Evolutionary conservation across 2,113 vertebrate genomes (phyloP).

Genomic region (Microtus richardsoni): DNA sequence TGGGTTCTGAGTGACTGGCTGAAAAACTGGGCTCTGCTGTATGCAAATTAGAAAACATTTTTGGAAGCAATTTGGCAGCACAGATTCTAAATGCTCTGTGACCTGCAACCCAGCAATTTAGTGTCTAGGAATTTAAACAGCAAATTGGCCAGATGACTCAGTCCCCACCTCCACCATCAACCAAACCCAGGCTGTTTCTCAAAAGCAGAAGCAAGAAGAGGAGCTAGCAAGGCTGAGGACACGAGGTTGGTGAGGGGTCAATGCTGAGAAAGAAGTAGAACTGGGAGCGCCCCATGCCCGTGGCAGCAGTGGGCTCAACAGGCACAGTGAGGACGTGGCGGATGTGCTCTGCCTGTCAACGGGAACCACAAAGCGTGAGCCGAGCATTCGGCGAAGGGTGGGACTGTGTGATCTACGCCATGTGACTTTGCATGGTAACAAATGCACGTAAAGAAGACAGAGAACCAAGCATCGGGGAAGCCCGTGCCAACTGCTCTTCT

Average conservation of each 20-base stretch:
- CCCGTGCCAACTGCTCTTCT: not conserved
- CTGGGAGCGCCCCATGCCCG: too few species aligned
- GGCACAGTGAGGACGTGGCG: not conserved
- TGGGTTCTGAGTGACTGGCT: not conserved
- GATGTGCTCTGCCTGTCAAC: not conserved
- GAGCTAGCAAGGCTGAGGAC: not conserved
- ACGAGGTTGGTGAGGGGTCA: not conserved
- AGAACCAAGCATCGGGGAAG: not conserved
- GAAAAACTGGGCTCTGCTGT: not conserved
- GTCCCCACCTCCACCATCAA: not conserved
- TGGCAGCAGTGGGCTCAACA: not conserved
- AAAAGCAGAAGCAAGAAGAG: not conserved
- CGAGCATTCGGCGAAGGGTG: rapidly evolving
- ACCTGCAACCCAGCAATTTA: not conserved
- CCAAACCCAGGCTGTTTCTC: not conserved
- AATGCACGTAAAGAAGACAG: not conserved
- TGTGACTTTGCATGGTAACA: not conserved
- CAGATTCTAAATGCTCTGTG: not conserved
- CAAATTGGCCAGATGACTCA: not conserved
- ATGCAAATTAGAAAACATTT: not conserved
- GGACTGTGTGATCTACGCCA: not conserved
- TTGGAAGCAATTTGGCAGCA: not conserved
- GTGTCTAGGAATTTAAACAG: not conserved
- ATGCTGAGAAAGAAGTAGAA: not conserved
- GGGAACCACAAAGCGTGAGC: not conserved